phyloP scores from a whole-genome alignment of 64 coral and sea anemone genomes.

The Montipora capricornis region DNA sequence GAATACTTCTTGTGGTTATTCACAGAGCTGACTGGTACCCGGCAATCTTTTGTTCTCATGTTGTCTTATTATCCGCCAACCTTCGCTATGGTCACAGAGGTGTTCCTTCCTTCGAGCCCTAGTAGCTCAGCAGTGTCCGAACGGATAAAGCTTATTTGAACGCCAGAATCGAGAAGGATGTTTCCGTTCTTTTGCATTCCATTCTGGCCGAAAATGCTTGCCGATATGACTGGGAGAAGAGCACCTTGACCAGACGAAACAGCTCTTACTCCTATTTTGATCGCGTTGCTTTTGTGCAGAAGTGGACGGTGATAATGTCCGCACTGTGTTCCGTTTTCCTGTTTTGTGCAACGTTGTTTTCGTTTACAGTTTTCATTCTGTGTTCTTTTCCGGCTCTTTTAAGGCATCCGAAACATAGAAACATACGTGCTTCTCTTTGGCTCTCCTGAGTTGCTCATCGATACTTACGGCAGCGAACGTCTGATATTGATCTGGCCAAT shows the following conservation, averaged over 20 bases:
- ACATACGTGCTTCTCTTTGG: slow-evolving; percentile 9
- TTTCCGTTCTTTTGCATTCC: slow-evolving; percentile 28
- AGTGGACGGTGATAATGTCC: slow-evolving; percentile 17
- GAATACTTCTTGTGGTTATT: neutral
- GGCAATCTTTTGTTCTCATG: slow-evolving; percentile 48
- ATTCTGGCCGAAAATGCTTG: neutral
- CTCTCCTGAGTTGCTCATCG: neutral
- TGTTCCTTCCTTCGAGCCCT: slow-evolving; percentile 46
- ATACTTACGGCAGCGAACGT: slow-evolving; percentile 5
- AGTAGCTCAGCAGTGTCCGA: slow-evolving; percentile 13
- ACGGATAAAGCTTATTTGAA: slow-evolving; percentile 44
- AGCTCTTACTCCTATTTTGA: neutral
- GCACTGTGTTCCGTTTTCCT: slow-evolving; percentile 29
- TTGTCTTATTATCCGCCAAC: too few species aligned
- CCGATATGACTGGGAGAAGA: slow-evolving; percentile 17
- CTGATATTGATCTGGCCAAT: slow-evolving; percentile 12
- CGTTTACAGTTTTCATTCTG: slow-evolving; percentile 34
- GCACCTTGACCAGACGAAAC: neutral
- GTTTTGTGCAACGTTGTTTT: slow-evolving; percentile 22
- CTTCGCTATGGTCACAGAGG: slow-evolving; percentile 40
- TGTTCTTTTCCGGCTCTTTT: slow-evolving; percentile 57
- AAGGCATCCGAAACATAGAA: slow-evolving; percentile 24
- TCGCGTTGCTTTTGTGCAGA: neutral
- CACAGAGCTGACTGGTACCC: neutral
- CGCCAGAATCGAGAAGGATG: slow-evolving; percentile 51